A percentile compares a stretch with the other conserved stretches of the same genome.
Evolutionary conservation across 2,113 vertebrate genomes (phyloP).

Genomic region (Dasyurus viverrinus): DNA sequence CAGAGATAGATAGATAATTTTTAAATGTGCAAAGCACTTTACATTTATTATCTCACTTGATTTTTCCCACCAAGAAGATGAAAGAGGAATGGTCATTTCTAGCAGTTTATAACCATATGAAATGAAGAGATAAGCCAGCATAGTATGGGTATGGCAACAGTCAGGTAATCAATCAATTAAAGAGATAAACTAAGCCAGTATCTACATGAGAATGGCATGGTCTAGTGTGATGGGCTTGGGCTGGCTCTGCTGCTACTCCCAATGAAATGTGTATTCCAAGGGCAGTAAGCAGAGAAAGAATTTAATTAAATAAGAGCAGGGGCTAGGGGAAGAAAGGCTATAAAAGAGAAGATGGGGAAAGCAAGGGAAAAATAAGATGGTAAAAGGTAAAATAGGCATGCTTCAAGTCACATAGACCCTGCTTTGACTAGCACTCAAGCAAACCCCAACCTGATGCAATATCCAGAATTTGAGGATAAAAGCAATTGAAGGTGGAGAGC

Average conservation of each 20-base stretch:
- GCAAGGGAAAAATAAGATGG: not conserved
- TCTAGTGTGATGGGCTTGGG: not conserved
- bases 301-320: not conserved
- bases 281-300: not conserved
- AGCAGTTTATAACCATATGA: not conserved
- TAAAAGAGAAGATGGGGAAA: not conserved
- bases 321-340: not conserved
- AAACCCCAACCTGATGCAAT: not conserved
- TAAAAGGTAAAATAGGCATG: not conserved
- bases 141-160: not conserved
- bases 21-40: not conserved
- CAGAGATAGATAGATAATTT: not conserved
- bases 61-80: not conserved
- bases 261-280: not conserved
- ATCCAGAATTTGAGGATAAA: not conserved
- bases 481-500: not conserved
- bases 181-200: not conserved
- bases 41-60: not conserved
- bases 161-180: not conserved
- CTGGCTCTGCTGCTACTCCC: not conserved
- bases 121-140: not conserved
- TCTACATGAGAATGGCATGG: not conserved
- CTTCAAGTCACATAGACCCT: not conserved
- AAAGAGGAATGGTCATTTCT: not conserved
- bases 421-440: not conserved